Conservation (phyloP, 2,113 vertebrate species). For the Ceuthmochares aereus region DNA sequence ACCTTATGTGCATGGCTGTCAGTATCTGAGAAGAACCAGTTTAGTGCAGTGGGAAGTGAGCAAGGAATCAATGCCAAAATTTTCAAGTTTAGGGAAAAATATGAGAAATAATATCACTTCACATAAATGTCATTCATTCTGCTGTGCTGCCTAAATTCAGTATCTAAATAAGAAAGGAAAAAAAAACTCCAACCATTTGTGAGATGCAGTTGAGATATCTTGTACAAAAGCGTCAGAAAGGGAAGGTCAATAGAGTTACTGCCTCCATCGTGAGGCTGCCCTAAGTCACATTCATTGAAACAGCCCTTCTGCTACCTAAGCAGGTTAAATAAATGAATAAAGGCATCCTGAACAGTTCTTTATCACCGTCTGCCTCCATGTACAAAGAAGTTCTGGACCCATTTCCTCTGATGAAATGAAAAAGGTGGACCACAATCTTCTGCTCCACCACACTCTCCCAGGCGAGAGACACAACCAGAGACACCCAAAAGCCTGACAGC, state of each 20-base stretch:
- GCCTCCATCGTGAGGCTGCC: background rate
- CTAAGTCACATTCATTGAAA: background rate
- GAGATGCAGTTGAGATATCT: background rate
- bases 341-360: background rate
- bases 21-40: conserved; percentile 48
- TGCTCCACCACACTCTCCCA: background rate
- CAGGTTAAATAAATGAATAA: background rate
- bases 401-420: background rate
- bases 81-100: conserved; percentile 58
- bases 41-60: conserved; percentile 54
- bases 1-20: conserved; percentile 57
- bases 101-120: conserved; percentile 60
- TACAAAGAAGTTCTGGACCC: background rate
- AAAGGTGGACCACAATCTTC: background rate
- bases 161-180: conserved; percentile 14
- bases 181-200: fast-evolving
- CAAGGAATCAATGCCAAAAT: conserved; percentile 59
- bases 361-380: fast-evolving
- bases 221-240: background rate
- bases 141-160: conserved; percentile 3
- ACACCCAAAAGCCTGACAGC: background rate
- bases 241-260: background rate
- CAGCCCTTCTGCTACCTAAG: background rate
- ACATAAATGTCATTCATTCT: conserved; percentile 53
- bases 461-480: background rate